Conservation (phyloP, 2,888 invertebrate species). For the Clitarchus hookeri region DNA sequence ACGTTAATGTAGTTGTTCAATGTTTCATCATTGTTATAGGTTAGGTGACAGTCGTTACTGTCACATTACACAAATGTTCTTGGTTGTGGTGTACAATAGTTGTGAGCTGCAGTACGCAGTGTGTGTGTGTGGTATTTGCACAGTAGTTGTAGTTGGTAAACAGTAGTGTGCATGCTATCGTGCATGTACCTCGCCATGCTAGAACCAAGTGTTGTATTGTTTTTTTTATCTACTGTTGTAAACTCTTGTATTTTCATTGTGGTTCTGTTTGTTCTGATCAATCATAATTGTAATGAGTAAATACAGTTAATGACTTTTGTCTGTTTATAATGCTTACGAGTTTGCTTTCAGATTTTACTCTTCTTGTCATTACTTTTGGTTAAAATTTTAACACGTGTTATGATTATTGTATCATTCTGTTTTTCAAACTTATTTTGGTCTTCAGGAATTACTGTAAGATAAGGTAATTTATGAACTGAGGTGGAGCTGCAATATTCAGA, state of each 20-base stretch:
- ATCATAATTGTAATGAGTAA: neutral
- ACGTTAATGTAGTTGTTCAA: no score
- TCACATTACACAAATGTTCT: neutral
- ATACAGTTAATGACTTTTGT: neutral
- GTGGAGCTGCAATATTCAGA: neutral
- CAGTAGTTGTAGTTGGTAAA: neutral
- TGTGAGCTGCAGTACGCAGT: neutral
- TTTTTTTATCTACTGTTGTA: neutral
- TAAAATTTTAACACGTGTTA: neutral
- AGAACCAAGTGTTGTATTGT: neutral
- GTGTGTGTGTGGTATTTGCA: neutral
- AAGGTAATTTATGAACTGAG: neutral
- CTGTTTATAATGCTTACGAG: neutral
- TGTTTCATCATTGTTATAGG: no score
- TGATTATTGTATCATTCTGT: neutral
- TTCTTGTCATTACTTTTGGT: neutral
- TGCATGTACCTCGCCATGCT: neutral
- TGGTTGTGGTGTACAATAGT: neutral
- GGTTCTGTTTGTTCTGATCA: neutral
- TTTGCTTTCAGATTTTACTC: neutral
- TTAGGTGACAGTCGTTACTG: neutral
- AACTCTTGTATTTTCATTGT: conserved; percentile 14
- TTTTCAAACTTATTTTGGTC: neutral
- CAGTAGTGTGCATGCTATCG: neutral
- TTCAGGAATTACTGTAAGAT: neutral